Base-by-base conservation (phyloP, 2,888 invertebrate species). In the Habrosyne pyritoides region DNA sequence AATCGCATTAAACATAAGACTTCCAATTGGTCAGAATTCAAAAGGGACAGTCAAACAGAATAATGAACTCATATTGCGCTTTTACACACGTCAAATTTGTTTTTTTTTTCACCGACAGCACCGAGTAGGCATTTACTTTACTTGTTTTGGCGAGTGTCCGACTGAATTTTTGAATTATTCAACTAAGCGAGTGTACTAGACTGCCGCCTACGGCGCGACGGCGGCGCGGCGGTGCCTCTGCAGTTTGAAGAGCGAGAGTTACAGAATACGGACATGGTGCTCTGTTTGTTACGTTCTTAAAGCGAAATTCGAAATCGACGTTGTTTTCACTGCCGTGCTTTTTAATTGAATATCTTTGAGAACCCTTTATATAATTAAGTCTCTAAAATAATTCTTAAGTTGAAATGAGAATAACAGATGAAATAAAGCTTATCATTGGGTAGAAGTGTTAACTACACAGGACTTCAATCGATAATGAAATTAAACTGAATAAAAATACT, bases 131-230 rank as follows among this genome's bases (percentile, higher is more conserved):
- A 77, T 79, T 81, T 77, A 77, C 73, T 78, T 71, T 68, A 65
- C 74, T 77, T 78, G 79, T 78, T 81, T 81, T 73, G 69, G 62
- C 71, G 71, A 77, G 72, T 73, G 80, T 74, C 69, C 74, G 67
- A 73, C 69, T 71, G 81, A 79, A 81, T 83, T 83, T 83, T 81
- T 84, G 82, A 85, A 84, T 84, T 77, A 85, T 85, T 84, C 81
- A 84, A 72, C 77, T 81, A 78, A 81, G 73, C 75, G 78, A 80
- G 74, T 75, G 71, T 72, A 71, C 75, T 72, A 63, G 64, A 49
- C 22, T 42, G 42, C 18, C 42, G 8, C 42, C 42, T n/a, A n/a
- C n/a, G 49, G 26, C 61, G 60, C 63, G 33, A n/a, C n/a, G n/a
- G n/a, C n/a, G n/a, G n/a, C n/a, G n/a, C n/a, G n/a, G n/a, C n/a